A percentile compares a stretch with the other conserved stretches of the same genome.
Evolutionary conservation across 2,113 vertebrate species (phyloP).

Genomic region (Percopsis transmontana): DNA sequence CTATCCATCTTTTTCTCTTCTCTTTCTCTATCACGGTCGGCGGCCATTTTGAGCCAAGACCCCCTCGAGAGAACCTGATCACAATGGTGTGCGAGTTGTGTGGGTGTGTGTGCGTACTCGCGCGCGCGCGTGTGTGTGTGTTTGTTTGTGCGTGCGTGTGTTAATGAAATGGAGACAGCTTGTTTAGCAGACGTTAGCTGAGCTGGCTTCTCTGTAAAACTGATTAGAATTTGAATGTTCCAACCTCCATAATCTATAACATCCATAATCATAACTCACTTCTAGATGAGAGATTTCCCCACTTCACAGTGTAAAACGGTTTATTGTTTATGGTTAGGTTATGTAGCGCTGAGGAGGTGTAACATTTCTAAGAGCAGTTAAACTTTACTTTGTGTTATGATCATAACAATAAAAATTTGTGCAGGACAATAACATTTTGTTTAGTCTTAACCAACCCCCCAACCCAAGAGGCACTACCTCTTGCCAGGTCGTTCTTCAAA

Average conservation of each 20-base stretch:
- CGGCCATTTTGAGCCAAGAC: conserved; percentile 18
- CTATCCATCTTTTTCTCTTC: too few relatives aligned
- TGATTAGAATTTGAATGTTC: conserved; percentile 7
- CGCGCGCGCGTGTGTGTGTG: conserved; percentile 20
- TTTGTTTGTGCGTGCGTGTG: conserved; percentile 9
- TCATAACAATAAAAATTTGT: too few relatives aligned
- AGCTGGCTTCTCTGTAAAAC: conserved; percentile 4
- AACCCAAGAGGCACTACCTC: neutral
- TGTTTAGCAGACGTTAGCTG: conserved; percentile 21
- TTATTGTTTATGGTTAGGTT: too few relatives aligned
- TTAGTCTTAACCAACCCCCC: too few relatives aligned
- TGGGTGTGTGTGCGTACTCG: conserved; percentile 22
- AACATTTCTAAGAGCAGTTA: too few relatives aligned
- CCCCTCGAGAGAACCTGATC: neutral
- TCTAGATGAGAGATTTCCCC: too few relatives aligned
- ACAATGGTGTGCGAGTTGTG: conserved; percentile 23
- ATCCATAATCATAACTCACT: neutral
- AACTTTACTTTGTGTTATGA: too few relatives aligned
- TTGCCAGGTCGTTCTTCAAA: neutral
- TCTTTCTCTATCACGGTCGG: conserved; percentile 7
- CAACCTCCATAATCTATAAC: neutral
- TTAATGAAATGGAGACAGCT: conserved; percentile 47
- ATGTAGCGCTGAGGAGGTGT: too few relatives aligned
- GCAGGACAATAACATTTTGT: too few relatives aligned
- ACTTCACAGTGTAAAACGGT: too few relatives aligned